Base-by-base conservation (phyloP, 2,113 vertebrate species). In the Osmerus mordax region DNA sequence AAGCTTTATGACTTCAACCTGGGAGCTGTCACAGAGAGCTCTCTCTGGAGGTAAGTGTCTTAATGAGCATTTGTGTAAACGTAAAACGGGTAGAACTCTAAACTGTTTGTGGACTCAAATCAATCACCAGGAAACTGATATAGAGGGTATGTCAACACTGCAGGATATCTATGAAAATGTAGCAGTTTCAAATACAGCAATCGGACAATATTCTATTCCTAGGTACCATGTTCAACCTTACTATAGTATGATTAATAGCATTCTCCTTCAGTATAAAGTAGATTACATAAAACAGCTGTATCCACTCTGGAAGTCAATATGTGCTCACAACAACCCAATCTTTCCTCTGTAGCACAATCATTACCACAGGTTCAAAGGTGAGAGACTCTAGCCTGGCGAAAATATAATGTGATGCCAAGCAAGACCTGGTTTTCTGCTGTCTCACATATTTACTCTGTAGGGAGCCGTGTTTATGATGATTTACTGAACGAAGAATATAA, bases 1-100 rank as follows among this genome's bases (percentile, higher is more conserved):
- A 98, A 98, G 80, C 92, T 97, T 53, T 96, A 95, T 2, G 96
- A 98, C 91, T 96, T 97, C 91, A 98, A 98, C 87, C 56, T 98
- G 84, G 95, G 96, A 18, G 97, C 94, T 0, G 96, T 97, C 72
- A 98, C 96, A 0, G 96, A 98, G 88, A 98, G 97, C 76, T 98
- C 97, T 0, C 91, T 98, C 21, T 98, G 97, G 97, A 96, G 97
- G 97, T 98, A 93, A 84, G 86, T 81, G 71, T 61, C 41, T 47
- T 7, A 11, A 47, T 47, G 41, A 47, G 41, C 41, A 47, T 47
- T 11, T 12, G 41, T 47, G 41, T 47, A 5, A 47, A 47, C 41
- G 7, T 7, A 47, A 47, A 47, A 47, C 9, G 9, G 41, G 41
- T 1, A 47, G 41, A 47, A 47, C 41, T 2, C 9, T 11, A 9